Percentiles rank a stretch among this genome's conserved stretches.
Conservation (phyloP, 2,888 invertebrate genomes). For the Acanthosepion esculentum region DNA sequence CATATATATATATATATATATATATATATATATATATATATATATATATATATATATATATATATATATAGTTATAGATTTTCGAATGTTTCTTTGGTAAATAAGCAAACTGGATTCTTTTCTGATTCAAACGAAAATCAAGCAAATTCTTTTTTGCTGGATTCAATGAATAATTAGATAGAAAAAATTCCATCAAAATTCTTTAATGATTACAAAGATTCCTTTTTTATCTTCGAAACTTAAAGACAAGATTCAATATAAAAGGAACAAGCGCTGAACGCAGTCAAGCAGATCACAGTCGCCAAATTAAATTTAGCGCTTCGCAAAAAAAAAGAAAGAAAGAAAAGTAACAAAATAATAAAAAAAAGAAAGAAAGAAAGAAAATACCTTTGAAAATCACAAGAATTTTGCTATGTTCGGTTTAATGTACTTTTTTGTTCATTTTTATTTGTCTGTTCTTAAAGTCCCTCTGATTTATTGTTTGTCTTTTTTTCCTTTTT, state of each 20-base stretch:
- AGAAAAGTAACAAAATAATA: no score
- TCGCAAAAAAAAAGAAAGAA: not conserved
- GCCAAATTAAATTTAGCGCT: not conserved
- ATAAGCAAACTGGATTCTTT: not conserved
- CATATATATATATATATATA: not conserved
- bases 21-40: not conserved
- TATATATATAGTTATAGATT: not conserved
- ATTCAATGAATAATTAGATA: not conserved
- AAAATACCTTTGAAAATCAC: slow-evolving; percentile 16
- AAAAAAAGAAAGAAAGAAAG: not conserved
- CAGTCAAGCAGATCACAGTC: not conserved
- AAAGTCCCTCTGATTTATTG: not conserved
- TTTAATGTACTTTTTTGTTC: not conserved
- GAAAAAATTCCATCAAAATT: slow-evolving; percentile 22
- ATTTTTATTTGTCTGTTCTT: not conserved
- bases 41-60: no score
- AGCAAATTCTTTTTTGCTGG: not conserved
- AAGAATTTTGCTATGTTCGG: not conserved
- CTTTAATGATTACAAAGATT: slow-evolving; percentile 23
- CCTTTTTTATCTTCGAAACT: not conserved
- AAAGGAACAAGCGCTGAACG: not conserved
- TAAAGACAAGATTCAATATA: not conserved
- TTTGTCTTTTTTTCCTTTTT: not conserved
- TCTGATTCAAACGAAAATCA: not conserved
- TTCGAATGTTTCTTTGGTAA: not conserved